Percentiles rank a stretch among this genome's conserved stretches.
These are phyloP conservation scores for Lathamus discolor DNA, from an alignment of 2,113 vertebrate genomes.

Conservation along the genomic window DNA sequence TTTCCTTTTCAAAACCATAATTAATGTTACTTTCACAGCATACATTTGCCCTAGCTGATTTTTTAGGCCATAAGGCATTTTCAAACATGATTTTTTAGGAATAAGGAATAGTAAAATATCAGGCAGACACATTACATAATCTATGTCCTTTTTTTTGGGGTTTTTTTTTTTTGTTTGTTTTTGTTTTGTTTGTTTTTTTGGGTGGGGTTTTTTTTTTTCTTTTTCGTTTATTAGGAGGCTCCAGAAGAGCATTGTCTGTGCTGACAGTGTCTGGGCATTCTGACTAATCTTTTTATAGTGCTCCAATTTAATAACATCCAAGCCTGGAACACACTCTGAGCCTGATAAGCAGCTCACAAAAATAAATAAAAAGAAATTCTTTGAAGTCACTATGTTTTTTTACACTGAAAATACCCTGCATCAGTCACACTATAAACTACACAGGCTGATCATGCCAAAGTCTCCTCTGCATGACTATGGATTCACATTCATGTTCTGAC, in stretches of 20 bases:
- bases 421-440: background rate
- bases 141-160: background rate
- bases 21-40: background rate
- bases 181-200: background rate
- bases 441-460: background rate
- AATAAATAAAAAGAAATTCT: background rate
- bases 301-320: slow-evolving; percentile 51
- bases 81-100: background rate
- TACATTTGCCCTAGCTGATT: background rate
- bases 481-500: background rate
- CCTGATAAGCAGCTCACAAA: slow-evolving; percentile 26
- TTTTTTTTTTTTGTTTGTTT: background rate
- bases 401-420: background rate
- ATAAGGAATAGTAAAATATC: slow-evolving; percentile 40
- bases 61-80: background rate
- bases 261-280: slow-evolving; percentile 27
- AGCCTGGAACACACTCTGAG: background rate
- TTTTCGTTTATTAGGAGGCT: background rate
- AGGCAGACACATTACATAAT: slow-evolving; percentile 46
- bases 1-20: background rate
- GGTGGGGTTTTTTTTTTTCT: no score
- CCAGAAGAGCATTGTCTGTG: slow-evolving; percentile 38
- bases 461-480: background rate
- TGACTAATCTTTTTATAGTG: slow-evolving; percentile 60
- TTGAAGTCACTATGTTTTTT: background rate